Evolutionary conservation across 2,888 invertebrate genomes (phyloP).

Genomic region (Cephus spinipes): DNA sequence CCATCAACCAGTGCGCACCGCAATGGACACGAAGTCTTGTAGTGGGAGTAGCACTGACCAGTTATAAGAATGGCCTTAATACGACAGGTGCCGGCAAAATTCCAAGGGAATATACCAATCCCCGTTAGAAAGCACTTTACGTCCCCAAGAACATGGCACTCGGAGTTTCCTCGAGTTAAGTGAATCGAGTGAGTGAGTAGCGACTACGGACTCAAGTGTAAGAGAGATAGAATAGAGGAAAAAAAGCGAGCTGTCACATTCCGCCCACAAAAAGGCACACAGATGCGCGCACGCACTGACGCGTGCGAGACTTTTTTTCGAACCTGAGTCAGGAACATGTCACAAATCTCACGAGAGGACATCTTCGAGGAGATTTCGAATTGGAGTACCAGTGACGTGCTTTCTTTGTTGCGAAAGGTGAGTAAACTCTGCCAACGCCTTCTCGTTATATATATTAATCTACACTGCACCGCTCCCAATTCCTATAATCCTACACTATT

Average conservation of each 20-base stretch:
- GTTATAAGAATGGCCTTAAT: constrained; percentile 1
- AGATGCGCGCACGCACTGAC: constrained; percentile 49
- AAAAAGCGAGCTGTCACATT: constrained; percentile 44
- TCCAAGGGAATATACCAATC: constrained; percentile 26
- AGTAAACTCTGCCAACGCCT: constrained; percentile 34
- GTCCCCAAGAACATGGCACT: constrained; percentile 21
- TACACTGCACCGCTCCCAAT: background rate
- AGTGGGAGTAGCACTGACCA: background rate
- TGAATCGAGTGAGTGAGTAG: constrained; percentile 4
- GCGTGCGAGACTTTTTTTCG: constrained; percentile 42
- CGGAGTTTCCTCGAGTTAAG: background rate
- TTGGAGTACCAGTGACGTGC: constrained; percentile 55
- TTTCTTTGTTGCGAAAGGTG: constrained; percentile 57
- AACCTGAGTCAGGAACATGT: constrained; percentile 21
- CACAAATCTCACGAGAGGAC: constrained; percentile 48
- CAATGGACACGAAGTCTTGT: background rate
- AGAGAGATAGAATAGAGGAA: constrained; percentile 21
- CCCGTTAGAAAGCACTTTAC: constrained; percentile 23
- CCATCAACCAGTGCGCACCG: background rate
- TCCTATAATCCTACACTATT: background rate
- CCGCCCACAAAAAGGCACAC: constrained; percentile 49
- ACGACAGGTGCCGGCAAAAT: constrained; percentile 17
- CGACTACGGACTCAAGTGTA: constrained; percentile 26
- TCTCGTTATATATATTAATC: background rate
- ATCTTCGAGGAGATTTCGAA: constrained; percentile 55